Evolutionary conservation across 2,797 vertebrate species (phyloP).

Genomic region (Trachops cirrhosus): DNA sequence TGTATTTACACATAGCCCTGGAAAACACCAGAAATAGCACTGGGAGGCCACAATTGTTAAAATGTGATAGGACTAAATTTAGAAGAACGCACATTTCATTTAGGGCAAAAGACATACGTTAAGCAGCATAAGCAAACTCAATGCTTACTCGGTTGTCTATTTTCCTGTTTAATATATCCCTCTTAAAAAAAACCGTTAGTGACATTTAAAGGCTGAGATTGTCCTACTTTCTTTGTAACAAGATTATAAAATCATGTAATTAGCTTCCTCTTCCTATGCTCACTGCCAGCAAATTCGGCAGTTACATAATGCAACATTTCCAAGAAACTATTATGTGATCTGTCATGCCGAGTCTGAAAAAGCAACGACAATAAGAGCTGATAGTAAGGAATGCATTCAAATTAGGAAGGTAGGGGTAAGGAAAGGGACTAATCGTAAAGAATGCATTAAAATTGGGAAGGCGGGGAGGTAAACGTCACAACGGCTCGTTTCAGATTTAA

Average conservation of each 20-base stretch:
- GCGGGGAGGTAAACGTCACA: conserved; percentile 52
- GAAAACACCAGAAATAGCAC: conserved; percentile 83
- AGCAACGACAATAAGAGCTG: conserved; percentile 68
- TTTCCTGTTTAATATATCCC: conserved; percentile 71
- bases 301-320: conserved; percentile 90
- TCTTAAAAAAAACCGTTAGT: conserved; percentile 53
- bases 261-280: conserved; percentile 77
- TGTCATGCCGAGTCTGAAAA: conserved; percentile 73
- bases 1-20: conserved; percentile 75
- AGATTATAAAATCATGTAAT: conserved; percentile 87
- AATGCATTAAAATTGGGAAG: conserved; percentile 14
- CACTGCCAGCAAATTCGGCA: conserved; percentile 83
- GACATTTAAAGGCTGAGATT: conserved; percentile 62
- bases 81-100: conserved; percentile 78
- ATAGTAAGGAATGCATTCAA: conserved; percentile 24
- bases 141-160: conserved; percentile 75
- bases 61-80: conserved; percentile 83
- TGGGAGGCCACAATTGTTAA: conserved; percentile 80
- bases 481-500: conserved; percentile 41
- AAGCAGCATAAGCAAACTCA: conserved; percentile 66
- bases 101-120: conserved; percentile 75
- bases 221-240: conserved; percentile 87
- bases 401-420: conserved; percentile 1
- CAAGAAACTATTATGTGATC: conserved; percentile 83
- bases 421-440: conserved; percentile 35